Percentiles rank a stretch among this genome's conserved stretches.
phyloP scores from a whole-genome alignment of 2,797 vertebrate species.

The Botia kubotai region DNA sequence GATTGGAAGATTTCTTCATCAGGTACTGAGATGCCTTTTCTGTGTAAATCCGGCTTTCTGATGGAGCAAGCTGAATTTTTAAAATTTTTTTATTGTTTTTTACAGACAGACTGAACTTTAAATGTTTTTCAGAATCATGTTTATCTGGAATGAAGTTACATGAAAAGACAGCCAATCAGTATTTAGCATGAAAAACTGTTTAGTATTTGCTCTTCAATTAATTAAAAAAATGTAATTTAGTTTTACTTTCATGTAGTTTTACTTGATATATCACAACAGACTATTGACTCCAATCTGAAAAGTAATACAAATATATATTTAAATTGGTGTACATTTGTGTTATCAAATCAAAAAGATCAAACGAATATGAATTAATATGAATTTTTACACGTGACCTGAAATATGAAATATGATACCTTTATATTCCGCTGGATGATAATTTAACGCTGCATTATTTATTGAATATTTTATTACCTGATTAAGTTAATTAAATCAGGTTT shows the following conservation, averaged over 20 bases:
- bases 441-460: no score
- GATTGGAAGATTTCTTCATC: slow-evolving; percentile 15
- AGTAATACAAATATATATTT: no score
- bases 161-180: slow-evolving; percentile 1
- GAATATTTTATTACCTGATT: no score
- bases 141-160: neutral
- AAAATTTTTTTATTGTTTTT: neutral
- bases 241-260: neutral
- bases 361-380: no score
- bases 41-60: slow-evolving; percentile 9
- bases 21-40: neutral
- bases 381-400: no score
- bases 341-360: no score
- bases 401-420: no score
- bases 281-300: no score
- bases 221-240: neutral
- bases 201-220: neutral
- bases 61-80: neutral
- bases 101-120: neutral
- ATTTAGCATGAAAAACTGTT: slow-evolving; percentile 14
- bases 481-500: no score
- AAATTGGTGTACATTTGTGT: no score
- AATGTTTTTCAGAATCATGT: neutral
- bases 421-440: no score
- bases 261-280: neutral